phyloP scores from a whole-genome alignment of 2,113 vertebrate genomes.

The Madoqua kirkii region DNA sequence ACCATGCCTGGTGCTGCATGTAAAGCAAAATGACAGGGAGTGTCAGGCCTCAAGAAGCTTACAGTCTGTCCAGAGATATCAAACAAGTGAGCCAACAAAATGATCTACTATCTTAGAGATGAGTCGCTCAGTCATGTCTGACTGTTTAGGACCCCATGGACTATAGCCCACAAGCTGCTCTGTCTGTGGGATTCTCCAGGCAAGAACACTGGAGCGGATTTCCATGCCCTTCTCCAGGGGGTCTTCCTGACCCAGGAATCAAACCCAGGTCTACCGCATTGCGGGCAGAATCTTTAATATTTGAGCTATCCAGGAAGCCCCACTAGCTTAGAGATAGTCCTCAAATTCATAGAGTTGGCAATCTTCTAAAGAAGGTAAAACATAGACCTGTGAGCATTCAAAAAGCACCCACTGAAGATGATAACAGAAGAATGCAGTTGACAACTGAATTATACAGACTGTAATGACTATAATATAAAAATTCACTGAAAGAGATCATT shows the following conservation, averaged over 20 bases:
- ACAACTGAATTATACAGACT: conserved; percentile 15
- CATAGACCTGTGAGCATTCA: not conserved
- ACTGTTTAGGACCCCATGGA: not conserved
- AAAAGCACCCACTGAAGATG: not conserved
- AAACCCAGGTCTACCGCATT: not conserved
- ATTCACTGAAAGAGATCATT: conserved; percentile 14
- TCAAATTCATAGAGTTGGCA: not conserved
- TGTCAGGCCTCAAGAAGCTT: not conserved
- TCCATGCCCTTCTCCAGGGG: not conserved
- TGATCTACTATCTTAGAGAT: not conserved
- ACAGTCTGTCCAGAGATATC: not conserved
- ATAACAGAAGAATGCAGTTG: not conserved
- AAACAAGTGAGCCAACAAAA: not conserved
- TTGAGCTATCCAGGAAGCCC: not conserved
- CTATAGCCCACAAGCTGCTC: not conserved
- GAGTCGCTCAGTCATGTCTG: not conserved
- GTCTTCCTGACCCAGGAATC: not conserved
- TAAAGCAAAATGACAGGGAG: not conserved
- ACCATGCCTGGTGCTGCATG: not conserved
- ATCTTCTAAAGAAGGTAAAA: not conserved
- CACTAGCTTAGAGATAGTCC: not conserved
- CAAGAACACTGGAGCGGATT: not conserved
- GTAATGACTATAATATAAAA: not conserved
- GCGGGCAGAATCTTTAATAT: not conserved
- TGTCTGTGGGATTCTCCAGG: not conserved